Evolutionary conservation across 2,113 vertebrate species (phyloP), one percentile per base, ranked within the genome.

Genomic region (Sigmodon hispidus): DNA sequence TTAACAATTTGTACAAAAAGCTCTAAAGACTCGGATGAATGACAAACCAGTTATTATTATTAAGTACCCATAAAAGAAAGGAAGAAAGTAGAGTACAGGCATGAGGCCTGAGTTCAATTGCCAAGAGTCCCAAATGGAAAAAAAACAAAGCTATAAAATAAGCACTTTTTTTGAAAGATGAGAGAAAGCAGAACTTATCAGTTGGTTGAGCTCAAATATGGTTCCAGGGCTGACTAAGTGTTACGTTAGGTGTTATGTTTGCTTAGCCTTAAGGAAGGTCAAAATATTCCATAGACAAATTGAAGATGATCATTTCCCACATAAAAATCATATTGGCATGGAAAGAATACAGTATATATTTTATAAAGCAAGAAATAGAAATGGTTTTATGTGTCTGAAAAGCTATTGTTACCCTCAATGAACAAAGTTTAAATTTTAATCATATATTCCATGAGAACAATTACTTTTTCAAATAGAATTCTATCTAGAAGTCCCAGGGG

Each of bases 401-500:
- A 86, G 15, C 76, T 75, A 65, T 15, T 73, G 61, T 83, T 77
- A 50, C 29, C 79, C 86, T 89, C 55, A 80, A 75, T 83, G 34
- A 92, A 19, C 7, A 83, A 4, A 67, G 48, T 89, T 95, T 45
- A 29, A 87, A 50, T 61, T 73, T 81, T 63, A 76, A 90, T 67
- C 21, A 52, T 52, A 52, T 67, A 10, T 91, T 87, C 10, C n/a
- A 63, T 59, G 34, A 29, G 36, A 91, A 52, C 7, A 26, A 50
- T 83, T 87, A 50, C 72, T 77, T 48, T 93, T 94, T 87, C 55
- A 95, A 59, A 79, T 55, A 65, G 67, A 93, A 34, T 65, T 93
- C 15, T 34, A 21, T 5, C 10, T 2, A 17, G 24, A 72, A 88
- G 75, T 84, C 70, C 19, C 40, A 92, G 40, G 89, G 13, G 94